A percentile compares a stretch with the other conserved stretches of the same genome.
Conservation (phyloP, 2,113 vertebrate genomes). For the Thymallus thymallus region DNA sequence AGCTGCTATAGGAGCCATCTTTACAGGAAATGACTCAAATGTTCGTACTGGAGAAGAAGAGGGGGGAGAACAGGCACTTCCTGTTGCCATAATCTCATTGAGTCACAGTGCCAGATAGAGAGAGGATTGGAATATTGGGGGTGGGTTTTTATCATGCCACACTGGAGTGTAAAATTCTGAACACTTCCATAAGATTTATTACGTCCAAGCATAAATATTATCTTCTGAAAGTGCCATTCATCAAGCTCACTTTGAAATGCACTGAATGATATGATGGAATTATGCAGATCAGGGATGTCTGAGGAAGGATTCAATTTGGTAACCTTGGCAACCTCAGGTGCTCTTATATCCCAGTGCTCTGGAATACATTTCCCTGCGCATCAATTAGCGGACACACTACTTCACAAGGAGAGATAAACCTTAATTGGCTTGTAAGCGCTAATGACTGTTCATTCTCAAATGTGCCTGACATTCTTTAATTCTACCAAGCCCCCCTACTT, state of each 20-base stretch:
- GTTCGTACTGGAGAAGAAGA: slow-evolving; percentile 1
- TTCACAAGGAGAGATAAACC: slow-evolving; percentile 4
- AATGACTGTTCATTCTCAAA: slow-evolving; percentile 28
- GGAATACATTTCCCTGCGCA: slow-evolving; percentile 56
- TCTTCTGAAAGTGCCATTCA: slow-evolving; percentile 90
- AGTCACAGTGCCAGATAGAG: background rate
- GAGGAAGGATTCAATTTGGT: slow-evolving; percentile 91
- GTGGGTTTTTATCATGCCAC: background rate
- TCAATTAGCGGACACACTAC: slow-evolving; percentile 51
- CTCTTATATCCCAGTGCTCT: slow-evolving; percentile 63
- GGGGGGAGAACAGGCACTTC: background rate
- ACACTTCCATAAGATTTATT: slow-evolving; percentile 91
- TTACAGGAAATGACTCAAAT: slow-evolving; percentile 69
- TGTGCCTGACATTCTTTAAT: background rate
- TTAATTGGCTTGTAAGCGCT: slow-evolving; percentile 42
- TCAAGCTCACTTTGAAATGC: slow-evolving; percentile 87
- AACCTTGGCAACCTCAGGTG: slow-evolving; percentile 98
- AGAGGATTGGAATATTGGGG: background rate
- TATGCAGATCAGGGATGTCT: slow-evolving; percentile 96
- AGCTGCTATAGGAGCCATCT: slow-evolving; percentile 34
- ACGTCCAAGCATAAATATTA: slow-evolving; percentile 96
- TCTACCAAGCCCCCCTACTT: background rate
- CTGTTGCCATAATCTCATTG: background rate
- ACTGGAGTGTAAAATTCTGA: slow-evolving; percentile 35
- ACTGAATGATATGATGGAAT: slow-evolving; percentile 92